Conservation (phyloP, 2,113 vertebrate species). For the rabbit (Oryctolagus cuniculus) region mOryCun1.1 NC_091448.1:14197001-14197500, state of each 20-base stretch:
- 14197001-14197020: neutral
- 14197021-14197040: neutral
- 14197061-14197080: neutral
- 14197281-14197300: slow-evolving; percentile 92
- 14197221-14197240: slow-evolving; percentile 92
- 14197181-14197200: slow-evolving; percentile 94
- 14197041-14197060: neutral
- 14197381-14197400: neutral
- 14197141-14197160: neutral
- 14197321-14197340: slow-evolving; percentile 94
- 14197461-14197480: neutral
- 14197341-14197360: neutral
- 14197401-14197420: neutral
- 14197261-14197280: slow-evolving; percentile 91
- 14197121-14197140: slow-evolving; percentile 4
- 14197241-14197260: slow-evolving; percentile 94
- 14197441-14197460: neutral
- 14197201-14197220: slow-evolving; percentile 93
- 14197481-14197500: too few relatives aligned
- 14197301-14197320: slow-evolving; percentile 91
- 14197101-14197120: neutral
- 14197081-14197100: neutral
- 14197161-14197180: rapidly evolving
- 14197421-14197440: neutral
- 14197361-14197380: neutral